phyloP scores from a whole-genome alignment of 1,140 invertebrate species.

The Aradophagus sp. region DNA sequence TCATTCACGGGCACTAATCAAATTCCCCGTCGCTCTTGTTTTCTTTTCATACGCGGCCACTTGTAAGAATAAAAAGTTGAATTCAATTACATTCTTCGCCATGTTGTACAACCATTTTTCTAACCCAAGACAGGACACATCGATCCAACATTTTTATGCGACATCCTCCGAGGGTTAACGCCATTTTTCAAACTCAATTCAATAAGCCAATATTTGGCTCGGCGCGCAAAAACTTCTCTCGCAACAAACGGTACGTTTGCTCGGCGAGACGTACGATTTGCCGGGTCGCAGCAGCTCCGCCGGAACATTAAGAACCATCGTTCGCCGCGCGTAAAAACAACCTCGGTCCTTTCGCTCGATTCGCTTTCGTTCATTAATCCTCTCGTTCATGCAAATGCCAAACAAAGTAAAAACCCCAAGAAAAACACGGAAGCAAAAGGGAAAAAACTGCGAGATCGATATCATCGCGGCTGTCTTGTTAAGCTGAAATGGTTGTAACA shows the following conservation, averaged over 20 bases:
- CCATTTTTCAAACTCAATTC: constrained; percentile 47
- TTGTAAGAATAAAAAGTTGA: constrained; percentile 45
- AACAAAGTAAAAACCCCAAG: neutral
- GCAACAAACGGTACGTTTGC: constrained; percentile 28
- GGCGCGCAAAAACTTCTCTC: constrained; percentile 18
- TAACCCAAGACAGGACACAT: constrained; percentile 45
- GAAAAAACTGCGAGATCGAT: constrained; percentile 1
- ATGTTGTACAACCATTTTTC: constrained; percentile 50
- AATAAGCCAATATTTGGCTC: constrained; percentile 43
- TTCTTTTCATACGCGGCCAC: constrained; percentile 33
- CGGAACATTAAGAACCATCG: constrained; percentile 21
- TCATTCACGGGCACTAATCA: constrained; percentile 39
- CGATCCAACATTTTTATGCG: constrained; percentile 27
- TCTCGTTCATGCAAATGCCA: constrained; percentile 1
- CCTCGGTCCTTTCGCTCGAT: neutral
- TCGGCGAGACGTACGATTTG: constrained; percentile 28
- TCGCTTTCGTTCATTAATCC: neutral
- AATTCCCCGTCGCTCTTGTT: constrained; percentile 42
- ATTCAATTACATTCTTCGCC: constrained; percentile 45
- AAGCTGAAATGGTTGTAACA: constrained; percentile 35
- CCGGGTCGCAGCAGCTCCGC: constrained; percentile 29
- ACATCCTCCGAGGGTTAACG: constrained; percentile 37
- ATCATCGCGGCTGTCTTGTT: constrained; percentile 8
- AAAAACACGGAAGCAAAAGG: no score
- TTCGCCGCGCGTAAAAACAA: constrained; percentile 14